Conservation (phyloP, 2,888 invertebrate genomes). For the Eristalinus aeneus region DNA sequence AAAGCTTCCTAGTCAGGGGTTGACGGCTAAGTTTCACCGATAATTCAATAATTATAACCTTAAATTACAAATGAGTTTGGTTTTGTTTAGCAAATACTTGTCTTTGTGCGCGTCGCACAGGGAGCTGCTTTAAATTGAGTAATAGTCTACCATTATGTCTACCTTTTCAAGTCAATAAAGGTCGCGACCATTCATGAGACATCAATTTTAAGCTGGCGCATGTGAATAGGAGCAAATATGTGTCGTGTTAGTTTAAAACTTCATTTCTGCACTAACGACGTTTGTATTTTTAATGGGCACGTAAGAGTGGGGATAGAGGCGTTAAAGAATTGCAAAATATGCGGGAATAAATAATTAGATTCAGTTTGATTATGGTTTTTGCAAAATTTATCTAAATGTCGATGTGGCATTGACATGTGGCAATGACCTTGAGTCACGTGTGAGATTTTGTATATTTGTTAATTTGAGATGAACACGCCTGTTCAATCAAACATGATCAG, state of each 20-base stretch:
- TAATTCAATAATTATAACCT: constrained; percentile 35
- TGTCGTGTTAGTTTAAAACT: neutral
- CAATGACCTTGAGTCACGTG: neutral
- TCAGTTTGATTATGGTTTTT: neutral
- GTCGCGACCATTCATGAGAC: neutral
- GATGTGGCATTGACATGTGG: neutral
- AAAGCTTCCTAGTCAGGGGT: neutral
- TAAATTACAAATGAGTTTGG: neutral
- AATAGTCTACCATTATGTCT: neutral
- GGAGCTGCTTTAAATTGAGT: neutral
- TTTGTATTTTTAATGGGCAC: constrained; percentile 8
- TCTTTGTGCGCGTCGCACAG: neutral
- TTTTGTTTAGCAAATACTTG: neutral
- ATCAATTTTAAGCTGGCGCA: neutral
- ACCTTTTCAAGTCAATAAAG: neutral
- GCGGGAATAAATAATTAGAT: neutral
- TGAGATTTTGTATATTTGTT: too few relatives aligned
- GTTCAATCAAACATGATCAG: too few relatives aligned
- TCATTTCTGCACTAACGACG: neutral
- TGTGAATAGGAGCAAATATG: neutral
- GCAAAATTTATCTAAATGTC: neutral
- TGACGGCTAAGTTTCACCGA: neutral
- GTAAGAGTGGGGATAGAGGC: neutral
- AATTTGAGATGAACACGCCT: too few relatives aligned
- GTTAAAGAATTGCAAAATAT: neutral